Evolutionary conservation across 2,888 invertebrate genomes (phyloP).

Genomic region (Xylota segnis): DNA sequence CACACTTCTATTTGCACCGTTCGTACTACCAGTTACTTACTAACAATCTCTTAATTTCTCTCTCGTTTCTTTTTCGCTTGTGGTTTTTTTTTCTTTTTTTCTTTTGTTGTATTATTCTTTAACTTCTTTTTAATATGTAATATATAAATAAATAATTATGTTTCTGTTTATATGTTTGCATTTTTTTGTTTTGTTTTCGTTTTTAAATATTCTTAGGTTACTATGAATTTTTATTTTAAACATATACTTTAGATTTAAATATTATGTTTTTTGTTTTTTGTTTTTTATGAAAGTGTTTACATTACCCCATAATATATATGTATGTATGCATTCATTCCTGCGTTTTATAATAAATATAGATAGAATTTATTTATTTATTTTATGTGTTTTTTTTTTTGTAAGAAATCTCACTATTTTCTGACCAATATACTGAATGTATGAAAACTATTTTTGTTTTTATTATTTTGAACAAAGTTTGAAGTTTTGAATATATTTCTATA

Average conservation of each 20-base stretch:
- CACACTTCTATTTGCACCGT: slow-evolving; percentile 68
- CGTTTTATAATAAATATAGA: slow-evolving; percentile 39
- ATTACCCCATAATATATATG: slow-evolving; percentile 49
- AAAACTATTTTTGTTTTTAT: slow-evolving; percentile 41
- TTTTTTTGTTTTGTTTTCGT: slow-evolving; percentile 9
- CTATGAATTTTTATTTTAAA: slow-evolving; percentile 27
- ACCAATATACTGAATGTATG: slow-evolving; percentile 48
- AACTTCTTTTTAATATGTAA: slow-evolving; percentile 39
- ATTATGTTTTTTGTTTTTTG: slow-evolving; percentile 26
- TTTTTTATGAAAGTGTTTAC: slow-evolving; percentile 42
- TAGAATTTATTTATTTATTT: slow-evolving; percentile 26
- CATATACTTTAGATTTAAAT: slow-evolving; percentile 38
- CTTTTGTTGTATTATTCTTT: slow-evolving; percentile 14
- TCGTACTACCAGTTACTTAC: slow-evolving; percentile 68
- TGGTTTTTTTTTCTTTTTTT: slow-evolving; percentile 11
- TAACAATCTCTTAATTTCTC: slow-evolving; percentile 73
- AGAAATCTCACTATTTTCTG: slow-evolving; percentile 42
- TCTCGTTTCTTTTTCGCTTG: slow-evolving; percentile 60
- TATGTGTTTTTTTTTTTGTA: slow-evolving; percentile 16
- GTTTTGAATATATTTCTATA: slow-evolving; percentile 38
- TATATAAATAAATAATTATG: slow-evolving; percentile 62
- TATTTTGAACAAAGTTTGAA: slow-evolving; percentile 52
- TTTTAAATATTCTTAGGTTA: slow-evolving; percentile 45
- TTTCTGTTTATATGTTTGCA: slow-evolving; percentile 47
- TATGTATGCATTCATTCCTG: slow-evolving; percentile 31